phyloP scores from a whole-genome alignment of 2,888 invertebrate genomes.

The Theodoxus fluviatilis region DNA sequence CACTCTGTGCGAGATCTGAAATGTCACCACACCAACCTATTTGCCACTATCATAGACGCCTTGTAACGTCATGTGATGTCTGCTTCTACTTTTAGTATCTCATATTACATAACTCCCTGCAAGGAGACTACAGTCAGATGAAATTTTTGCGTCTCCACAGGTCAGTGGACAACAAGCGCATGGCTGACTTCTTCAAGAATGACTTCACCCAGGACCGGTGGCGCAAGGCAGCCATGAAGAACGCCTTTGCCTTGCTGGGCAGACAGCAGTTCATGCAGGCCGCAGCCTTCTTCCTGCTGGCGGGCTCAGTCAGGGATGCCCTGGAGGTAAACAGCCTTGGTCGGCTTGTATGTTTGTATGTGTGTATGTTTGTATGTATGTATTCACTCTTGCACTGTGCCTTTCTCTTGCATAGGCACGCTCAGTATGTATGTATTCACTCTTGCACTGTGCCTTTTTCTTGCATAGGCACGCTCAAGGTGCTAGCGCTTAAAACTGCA shows the following conservation, averaged over 20 bases:
- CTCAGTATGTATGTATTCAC: too few relatives aligned
- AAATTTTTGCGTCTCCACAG: constrained; percentile 64
- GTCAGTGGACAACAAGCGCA: constrained; percentile 85
- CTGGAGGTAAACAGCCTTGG: constrained; percentile 76
- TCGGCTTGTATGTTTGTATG: not conserved
- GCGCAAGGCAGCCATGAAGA: constrained; percentile 96
- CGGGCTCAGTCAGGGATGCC: constrained; percentile 92
- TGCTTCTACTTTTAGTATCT: too few relatives aligned
- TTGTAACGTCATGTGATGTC: too few relatives aligned
- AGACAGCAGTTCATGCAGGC: constrained; percentile 95
- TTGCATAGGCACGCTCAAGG: too few relatives aligned
- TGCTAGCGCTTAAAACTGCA: too few relatives aligned
- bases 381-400: too few relatives aligned
- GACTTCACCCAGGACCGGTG: constrained; percentile 92
- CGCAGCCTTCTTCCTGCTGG: constrained; percentile 96
- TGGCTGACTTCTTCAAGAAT: constrained; percentile 94
- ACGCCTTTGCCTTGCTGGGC: constrained; percentile 94
- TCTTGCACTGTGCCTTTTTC: too few relatives aligned
- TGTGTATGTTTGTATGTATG: not conserved
- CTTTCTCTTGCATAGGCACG: too few relatives aligned
- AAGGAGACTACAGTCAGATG: not conserved
- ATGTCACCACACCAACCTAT: too few relatives aligned
- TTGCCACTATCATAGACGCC: too few relatives aligned
- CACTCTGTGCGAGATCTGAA: too few relatives aligned
- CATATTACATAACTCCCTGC: not conserved